Percentiles rank a stretch among this genome's conserved stretches.
Conservation (phyloP, 2,113 vertebrate genomes). For the Pipra filicauda region DNA sequence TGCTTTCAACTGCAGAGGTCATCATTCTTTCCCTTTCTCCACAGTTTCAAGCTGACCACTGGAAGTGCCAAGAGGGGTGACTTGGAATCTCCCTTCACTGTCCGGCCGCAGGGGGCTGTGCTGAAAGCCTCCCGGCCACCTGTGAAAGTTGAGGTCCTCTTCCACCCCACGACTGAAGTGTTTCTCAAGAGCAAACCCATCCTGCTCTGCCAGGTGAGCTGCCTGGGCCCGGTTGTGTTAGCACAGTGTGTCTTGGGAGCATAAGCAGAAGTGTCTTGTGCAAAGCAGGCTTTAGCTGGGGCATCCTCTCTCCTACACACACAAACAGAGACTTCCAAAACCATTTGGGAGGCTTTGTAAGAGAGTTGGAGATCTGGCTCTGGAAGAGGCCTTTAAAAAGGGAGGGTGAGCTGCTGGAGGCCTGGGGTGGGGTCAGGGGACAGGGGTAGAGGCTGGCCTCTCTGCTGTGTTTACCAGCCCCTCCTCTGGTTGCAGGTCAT, state of each 20-base stretch:
- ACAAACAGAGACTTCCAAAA: background rate
- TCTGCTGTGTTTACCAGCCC: background rate
- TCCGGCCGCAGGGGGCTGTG: conserved; percentile 77
- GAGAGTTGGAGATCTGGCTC: background rate
- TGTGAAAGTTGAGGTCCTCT: conserved; percentile 74
- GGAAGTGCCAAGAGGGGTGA: conserved; percentile 18
- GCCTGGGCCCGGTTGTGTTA: background rate
- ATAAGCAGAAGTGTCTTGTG: background rate
- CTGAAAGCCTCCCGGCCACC: conserved; percentile 70
- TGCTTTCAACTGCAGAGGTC: background rate
- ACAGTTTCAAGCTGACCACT: conserved; percentile 79
- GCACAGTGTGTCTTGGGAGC: rapidly evolving
- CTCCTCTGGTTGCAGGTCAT: conserved; percentile 73
- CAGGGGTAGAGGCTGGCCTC: background rate
- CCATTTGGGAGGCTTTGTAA: background rate
- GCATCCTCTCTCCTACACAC: background rate
- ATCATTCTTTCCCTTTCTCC: background rate
- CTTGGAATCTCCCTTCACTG: conserved; percentile 74
- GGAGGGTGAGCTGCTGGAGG: background rate
- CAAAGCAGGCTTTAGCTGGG: background rate
- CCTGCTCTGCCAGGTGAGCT: conserved; percentile 83
- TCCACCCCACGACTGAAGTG: conserved; percentile 78
- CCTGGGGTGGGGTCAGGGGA: too few species aligned
- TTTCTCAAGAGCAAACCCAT: conserved; percentile 75
- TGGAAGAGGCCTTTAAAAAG: background rate